Conservation (phyloP, 2,113 vertebrate species). For the Limanda limanda region DNA sequence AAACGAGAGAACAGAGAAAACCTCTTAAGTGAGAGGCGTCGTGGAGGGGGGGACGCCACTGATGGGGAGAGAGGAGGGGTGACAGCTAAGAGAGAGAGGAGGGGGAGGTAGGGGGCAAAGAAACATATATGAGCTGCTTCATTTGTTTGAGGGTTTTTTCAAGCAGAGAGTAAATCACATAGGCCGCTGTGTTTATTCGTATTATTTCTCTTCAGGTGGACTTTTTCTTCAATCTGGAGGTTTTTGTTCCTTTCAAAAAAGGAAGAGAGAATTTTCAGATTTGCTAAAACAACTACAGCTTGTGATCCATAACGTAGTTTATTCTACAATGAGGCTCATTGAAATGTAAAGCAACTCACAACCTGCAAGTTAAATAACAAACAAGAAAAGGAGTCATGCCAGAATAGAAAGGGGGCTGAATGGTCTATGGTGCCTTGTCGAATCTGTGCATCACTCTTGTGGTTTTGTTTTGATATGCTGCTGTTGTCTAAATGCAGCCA, state of each 20-base stretch:
- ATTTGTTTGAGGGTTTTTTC: not conserved
- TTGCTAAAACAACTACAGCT: not conserved
- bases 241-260: too few relatives aligned
- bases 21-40: slow-evolving; percentile 85
- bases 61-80: slow-evolving; percentile 82
- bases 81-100: slow-evolving; percentile 69
- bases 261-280: too few relatives aligned
- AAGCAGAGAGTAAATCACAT: not conserved
- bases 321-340: too few relatives aligned
- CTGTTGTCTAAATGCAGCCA: too few relatives aligned
- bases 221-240: too few relatives aligned
- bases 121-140: slow-evolving; percentile 67
- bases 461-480: too few relatives aligned
- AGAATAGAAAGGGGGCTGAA: too few relatives aligned
- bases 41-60: slow-evolving; percentile 80
- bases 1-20: slow-evolving; percentile 87
- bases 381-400: too few relatives aligned
- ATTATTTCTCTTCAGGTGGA: not conserved
- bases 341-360: too few relatives aligned
- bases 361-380: too few relatives aligned
- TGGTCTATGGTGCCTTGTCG: too few relatives aligned
- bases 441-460: too few relatives aligned
- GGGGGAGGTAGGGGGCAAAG: slow-evolving; percentile 32
- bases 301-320: not conserved
- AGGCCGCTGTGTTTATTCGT: not conserved